Conservation (phyloP, 2,888 invertebrate genomes). For the Octonoba sinensis region DNA sequence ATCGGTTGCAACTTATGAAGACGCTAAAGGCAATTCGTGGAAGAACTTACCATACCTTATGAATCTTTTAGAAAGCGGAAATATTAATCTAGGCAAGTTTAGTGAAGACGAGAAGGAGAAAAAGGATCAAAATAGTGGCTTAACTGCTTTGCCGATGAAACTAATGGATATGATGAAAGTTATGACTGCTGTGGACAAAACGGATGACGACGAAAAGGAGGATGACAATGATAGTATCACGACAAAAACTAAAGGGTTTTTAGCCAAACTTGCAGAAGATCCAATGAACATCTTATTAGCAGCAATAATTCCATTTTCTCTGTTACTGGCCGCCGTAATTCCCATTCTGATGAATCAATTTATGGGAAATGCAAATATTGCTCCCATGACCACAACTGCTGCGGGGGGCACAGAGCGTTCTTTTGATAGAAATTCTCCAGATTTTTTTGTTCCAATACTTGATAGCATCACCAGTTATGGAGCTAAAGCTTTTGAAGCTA, state of each 20-base stretch:
- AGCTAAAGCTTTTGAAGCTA: slow-evolving; percentile 15
- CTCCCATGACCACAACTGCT: slow-evolving; percentile 9
- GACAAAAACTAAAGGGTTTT: slow-evolving; percentile 3
- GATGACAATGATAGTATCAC: neutral
- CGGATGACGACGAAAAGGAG: slow-evolving; percentile 6
- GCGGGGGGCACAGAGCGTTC: slow-evolving; percentile 1
- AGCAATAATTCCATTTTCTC: slow-evolving; percentile 42
- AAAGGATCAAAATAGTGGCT: neutral
- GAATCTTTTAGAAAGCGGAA: slow-evolving; percentile 15
- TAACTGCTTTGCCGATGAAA: slow-evolving; percentile 8
- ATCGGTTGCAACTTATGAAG: slow-evolving; percentile 24
- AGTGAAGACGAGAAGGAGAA: neutral
- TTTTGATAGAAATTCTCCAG: slow-evolving; percentile 8
- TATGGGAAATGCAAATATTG: slow-evolving; percentile 22
- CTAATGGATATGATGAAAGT: slow-evolving; percentile 30
- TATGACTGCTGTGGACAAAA: slow-evolving; percentile 15
- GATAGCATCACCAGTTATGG: slow-evolving; percentile 32
- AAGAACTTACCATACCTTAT: slow-evolving; percentile 32
- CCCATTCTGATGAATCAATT: slow-evolving; percentile 34
- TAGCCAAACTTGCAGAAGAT: slow-evolving; percentile 28
- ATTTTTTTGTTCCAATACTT: slow-evolving; percentile 34
- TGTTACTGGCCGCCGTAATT: slow-evolving; percentile 39
- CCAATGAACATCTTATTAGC: slow-evolving; percentile 30
- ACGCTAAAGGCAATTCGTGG: slow-evolving; percentile 4
- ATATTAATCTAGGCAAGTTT: neutral